Percentiles rank a stretch among this genome's conserved stretches.
These are phyloP conservation scores for Aphelenchoides bicaudatus DNA, from an alignment of 2,888 invertebrate species.

Conservation along the genomic window DNA sequence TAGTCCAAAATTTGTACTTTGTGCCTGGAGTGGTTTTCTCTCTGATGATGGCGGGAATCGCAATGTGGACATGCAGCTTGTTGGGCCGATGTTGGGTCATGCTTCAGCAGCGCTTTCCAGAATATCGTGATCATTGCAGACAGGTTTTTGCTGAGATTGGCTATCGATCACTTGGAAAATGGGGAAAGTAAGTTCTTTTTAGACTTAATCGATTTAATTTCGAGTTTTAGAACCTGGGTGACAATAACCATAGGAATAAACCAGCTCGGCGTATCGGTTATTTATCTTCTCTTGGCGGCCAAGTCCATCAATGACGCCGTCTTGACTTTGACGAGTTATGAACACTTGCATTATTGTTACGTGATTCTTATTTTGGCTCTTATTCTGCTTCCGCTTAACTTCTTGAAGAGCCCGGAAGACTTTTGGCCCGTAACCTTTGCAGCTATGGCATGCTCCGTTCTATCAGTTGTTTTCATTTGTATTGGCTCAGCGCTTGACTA, in stretches of 20 bases:
- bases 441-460: slow-evolving; percentile 53
- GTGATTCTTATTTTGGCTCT: slow-evolving; percentile 49
- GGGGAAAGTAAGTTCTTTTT: slow-evolving; percentile 33
- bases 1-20: slow-evolving; percentile 4
- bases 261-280: slow-evolving; percentile 52
- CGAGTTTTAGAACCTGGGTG: neutral
- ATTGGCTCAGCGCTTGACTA: slow-evolving; percentile 50
- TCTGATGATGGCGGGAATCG: slow-evolving; percentile 28
- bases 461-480: slow-evolving; percentile 50
- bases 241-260: slow-evolving; percentile 40
- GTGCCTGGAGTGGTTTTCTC: slow-evolving; percentile 22
- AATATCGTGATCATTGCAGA: slow-evolving; percentile 42
- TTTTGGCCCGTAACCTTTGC: slow-evolving; percentile 58
- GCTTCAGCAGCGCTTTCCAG: slow-evolving; percentile 37
- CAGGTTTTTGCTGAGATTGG: slow-evolving; percentile 60
- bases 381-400: slow-evolving; percentile 48
- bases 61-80: slow-evolving; percentile 47
- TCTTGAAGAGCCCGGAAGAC: slow-evolving; percentile 55
- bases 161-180: slow-evolving; percentile 45
- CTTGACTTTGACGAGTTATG: slow-evolving; percentile 26
- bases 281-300: slow-evolving; percentile 48
- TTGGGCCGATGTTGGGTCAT: slow-evolving; percentile 52
- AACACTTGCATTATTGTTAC: slow-evolving; percentile 41
- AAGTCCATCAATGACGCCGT: slow-evolving; percentile 50
- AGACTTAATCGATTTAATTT: neutral